Conservation (phyloP, 2,888 invertebrate species). For the Agonopterix alstromeriana region DNA sequence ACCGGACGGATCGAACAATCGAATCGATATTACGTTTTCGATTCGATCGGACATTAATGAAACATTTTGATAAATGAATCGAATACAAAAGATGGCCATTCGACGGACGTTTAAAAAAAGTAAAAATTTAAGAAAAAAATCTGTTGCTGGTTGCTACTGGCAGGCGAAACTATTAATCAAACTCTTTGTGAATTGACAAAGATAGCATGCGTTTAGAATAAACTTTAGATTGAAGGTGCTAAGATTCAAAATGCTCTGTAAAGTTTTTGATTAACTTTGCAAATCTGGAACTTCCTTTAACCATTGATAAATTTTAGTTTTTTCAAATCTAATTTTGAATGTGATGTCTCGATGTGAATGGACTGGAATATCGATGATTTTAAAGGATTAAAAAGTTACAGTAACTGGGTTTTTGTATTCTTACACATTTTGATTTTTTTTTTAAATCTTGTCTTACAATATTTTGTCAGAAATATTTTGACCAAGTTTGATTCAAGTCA, state of each 20-base stretch:
- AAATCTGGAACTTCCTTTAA: constrained; percentile 7
- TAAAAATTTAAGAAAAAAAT: constrained; percentile 11
- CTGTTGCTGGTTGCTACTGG: constrained; percentile 58
- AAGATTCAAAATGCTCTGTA: no score
- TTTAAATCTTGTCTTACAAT: no score
- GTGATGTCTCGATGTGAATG: constrained; percentile 6
- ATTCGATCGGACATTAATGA: constrained; percentile 41
- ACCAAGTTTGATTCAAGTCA: no score
- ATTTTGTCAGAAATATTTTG: no score
- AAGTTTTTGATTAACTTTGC: constrained; percentile 2
- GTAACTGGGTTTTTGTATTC: background rate
- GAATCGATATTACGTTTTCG: constrained; percentile 51
- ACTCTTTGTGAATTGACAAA: constrained; percentile 35
- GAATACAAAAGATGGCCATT: constrained; percentile 33
- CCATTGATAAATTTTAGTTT: constrained; percentile 15
- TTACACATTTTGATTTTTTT: background rate
- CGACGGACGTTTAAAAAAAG: constrained; percentile 42
- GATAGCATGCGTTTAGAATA: background rate
- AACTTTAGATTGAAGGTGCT: no score
- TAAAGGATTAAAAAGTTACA: constrained; percentile 1
- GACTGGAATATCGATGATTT: constrained; percentile 8
- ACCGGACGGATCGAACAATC: constrained; percentile 34
- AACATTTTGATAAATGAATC: constrained; percentile 54
- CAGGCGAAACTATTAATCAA: constrained; percentile 60
- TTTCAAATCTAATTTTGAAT: background rate